Evolutionary conservation across 2,113 vertebrate genomes (phyloP), one percentile per base, ranked within the genome.

Genomic region (Cryptomyrus ogoouensis): DNA sequence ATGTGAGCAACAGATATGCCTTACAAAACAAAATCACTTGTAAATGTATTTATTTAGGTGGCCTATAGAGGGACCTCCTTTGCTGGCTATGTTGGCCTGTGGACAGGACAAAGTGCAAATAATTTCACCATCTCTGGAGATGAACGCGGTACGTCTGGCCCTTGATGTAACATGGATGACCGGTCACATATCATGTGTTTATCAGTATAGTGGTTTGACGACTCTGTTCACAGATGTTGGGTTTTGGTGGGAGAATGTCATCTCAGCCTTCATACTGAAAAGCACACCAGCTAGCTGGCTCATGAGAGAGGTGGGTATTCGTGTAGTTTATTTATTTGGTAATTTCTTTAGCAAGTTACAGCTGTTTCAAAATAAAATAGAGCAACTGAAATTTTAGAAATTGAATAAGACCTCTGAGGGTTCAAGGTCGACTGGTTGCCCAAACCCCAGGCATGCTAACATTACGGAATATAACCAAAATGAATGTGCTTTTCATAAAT

Each of bases 61-160:
- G 95, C 93, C 0, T 98, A 97, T 92, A 96, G 90, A 47, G 98
- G 98, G 89, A 99, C 98, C 0, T 97, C 98, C 0, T 99, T 99
- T 90, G 83, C 98, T 9, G 98, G 97, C 27, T 99, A 99, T 0
- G 95, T 99, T 0, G 98, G 98, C 2, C 90, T 99, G 88, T 99
- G 98, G 98, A 99, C 98, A 0, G 98, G 98, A 47, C 98, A 99
- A 88, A 98, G 97, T 91, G 96, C 97, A 0, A 92, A 96, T 89
- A 98, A 96, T 92, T 99, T 99, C 91, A 98, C 97, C 0, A 0
- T 99, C 89, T 97, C 98, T 0, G 98, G 97, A 0, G 94, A 99
- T 27, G 95, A 98, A 91, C 95, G 98, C 95, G 96, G 98, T 98
- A 94, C 90, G 89, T 85, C 62, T 31, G 8, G 12, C 31, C 31